Evolutionary conservation across 2,113 vertebrate genomes (phyloP), one percentile per base, ranked within the genome.

Genomic region (Stictonetta naevosa): DNA sequence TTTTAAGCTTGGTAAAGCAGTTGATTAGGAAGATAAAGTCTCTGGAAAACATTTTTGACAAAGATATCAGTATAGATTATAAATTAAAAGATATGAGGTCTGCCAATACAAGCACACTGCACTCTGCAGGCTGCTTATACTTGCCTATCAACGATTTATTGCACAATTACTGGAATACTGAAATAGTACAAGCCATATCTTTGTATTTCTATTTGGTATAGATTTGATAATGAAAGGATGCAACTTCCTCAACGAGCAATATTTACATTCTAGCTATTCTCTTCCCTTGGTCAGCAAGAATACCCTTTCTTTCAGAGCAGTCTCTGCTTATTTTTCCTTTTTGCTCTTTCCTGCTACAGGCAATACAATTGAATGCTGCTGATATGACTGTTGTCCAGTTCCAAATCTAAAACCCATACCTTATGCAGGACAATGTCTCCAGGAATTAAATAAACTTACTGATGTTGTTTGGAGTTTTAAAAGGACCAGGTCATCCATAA

Each of bases 51-150:
- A 88, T 86, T 96, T 83, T 92, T 87, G 94, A 92, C 78, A 83
- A 66, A 92, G 83, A 88, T 93, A 73, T 88, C 92, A 97, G 95
- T 90, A 96, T 96, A 97, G 95, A 95, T 90, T 97, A 94, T 90
- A 92, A 83, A 93, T 85, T 86, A 90, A 91, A 91, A 89, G 81
- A 92, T 60, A 94, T 21, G 85, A 92, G 38, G 69, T 84, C 75
- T 96, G 94, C 88, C 95, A 96, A 83, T 74, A 77, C 58, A 71
- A 29, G 55, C 40, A 69, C 73, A 77, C 68, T 60, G 84, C 66
- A 53, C 13, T 82, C 73, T 64, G 42, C 56, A 90, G 75, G 62
- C 73, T 86, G 86, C 71, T 91, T 90, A 62, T 16, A 53, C 63
- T 89, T 67, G 63, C 56, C 40, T 90, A 60, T 82, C 84, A 82